These are phyloP conservation scores for Pleuronectes platessa DNA, from an alignment of 2,113 vertebrate genomes.

Conservation along the genomic window DNA sequence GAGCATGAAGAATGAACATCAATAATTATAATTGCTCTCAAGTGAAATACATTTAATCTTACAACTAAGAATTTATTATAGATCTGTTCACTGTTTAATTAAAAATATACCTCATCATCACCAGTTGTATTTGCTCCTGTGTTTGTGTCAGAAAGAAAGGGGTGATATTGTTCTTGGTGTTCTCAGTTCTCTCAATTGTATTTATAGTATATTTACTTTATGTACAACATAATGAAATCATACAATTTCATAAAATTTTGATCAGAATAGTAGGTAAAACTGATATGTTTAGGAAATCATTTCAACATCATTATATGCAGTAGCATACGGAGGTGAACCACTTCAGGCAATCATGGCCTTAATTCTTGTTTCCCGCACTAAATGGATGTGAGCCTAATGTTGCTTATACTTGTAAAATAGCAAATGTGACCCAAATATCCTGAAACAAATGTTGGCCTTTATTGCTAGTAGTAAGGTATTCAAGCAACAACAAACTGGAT, in stretches of 20 bases:
- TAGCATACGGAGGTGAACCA: too few species aligned
- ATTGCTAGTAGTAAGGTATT: too few species aligned
- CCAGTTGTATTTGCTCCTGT: background rate
- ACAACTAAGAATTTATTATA: conserved; percentile 10
- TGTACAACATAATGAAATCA: background rate
- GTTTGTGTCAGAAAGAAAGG: background rate
- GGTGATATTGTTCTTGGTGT: background rate
- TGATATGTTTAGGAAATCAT: too few species aligned
- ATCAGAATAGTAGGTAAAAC: too few species aligned
- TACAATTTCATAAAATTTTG: background rate
- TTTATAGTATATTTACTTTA: background rate
- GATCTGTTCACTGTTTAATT: background rate
- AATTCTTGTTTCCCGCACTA: too few species aligned
- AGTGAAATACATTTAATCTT: conserved; percentile 17
- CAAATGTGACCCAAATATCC: too few species aligned
- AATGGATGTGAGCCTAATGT: too few species aligned
- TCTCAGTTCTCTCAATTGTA: background rate
- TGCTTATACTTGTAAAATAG: too few species aligned
- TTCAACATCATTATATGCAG: too few species aligned
- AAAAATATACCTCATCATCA: background rate
- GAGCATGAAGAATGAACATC: conserved; percentile 25
- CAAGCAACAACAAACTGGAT: too few species aligned
- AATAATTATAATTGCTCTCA: conserved; percentile 28
- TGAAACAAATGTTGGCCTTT: too few species aligned
- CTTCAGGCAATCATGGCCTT: too few species aligned